Evolutionary conservation across 2,797 vertebrate genomes (phyloP).

Genomic region (Hafferia zeledoni): DNA sequence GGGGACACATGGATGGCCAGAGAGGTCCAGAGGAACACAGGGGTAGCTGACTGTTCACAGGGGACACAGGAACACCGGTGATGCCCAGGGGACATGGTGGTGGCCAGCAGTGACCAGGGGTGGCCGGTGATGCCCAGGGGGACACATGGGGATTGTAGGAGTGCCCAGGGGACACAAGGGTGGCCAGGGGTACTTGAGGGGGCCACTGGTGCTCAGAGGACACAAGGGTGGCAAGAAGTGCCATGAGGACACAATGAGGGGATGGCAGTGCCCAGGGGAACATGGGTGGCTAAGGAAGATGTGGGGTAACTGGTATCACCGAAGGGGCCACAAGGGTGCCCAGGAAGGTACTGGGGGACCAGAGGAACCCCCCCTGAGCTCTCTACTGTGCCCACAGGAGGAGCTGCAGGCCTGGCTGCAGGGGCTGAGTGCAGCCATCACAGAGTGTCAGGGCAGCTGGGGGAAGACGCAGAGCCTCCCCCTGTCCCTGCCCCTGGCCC

Average conservation of each 20-base stretch:
- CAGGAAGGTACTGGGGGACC: fast-evolving
- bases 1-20: not conserved
- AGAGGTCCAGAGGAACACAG: not conserved
- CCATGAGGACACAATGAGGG: not conserved
- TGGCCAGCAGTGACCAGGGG: not conserved
- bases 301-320: not conserved
- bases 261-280: too few relatives aligned
- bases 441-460: slow-evolving; percentile 77
- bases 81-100: not conserved
- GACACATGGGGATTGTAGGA: not conserved
- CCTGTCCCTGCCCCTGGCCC: slow-evolving; percentile 59
- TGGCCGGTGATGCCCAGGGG: not conserved
- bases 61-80: too few relatives aligned
- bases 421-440: slow-evolving; percentile 83
- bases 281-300: fast-evolving
- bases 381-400: slow-evolving; percentile 71
- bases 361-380: not conserved
- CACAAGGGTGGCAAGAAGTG: not conserved
- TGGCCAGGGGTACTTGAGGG: fast-evolving
- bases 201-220: too few relatives aligned
- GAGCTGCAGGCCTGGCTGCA: slow-evolving; percentile 92
- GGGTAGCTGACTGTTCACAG: too few relatives aligned
- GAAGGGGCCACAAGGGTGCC: fast-evolving
- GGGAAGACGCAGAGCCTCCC: slow-evolving; percentile 87
- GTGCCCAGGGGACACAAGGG: too few relatives aligned